These are phyloP conservation scores for Crotalus horridus DNA, from an alignment of 2,113 vertebrate genomes.

Conservation along the genomic window DNA sequence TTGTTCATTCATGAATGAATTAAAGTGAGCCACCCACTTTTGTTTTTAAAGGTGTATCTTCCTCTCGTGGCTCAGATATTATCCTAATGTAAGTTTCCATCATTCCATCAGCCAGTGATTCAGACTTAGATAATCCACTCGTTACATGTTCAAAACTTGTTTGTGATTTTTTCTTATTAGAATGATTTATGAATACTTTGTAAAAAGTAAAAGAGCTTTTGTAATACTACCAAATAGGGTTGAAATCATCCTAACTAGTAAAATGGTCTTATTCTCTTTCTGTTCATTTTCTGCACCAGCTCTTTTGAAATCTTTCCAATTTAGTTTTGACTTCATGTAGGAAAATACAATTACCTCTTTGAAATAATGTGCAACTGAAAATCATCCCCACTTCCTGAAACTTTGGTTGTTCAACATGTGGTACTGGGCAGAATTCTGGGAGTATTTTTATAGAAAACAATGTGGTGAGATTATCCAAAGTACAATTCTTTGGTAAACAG, in stretches of 20 bases:
- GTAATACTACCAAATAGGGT: neutral
- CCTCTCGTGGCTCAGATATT: neutral
- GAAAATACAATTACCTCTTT: neutral
- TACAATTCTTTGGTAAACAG: neutral
- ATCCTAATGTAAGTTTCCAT: neutral
- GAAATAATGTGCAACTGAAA: neutral
- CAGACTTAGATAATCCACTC: neutral
- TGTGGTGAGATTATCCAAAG: neutral
- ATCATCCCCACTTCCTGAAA: neutral
- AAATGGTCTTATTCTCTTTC: neutral
- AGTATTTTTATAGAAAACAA: neutral
- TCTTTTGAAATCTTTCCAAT: neutral
- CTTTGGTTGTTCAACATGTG: neutral
- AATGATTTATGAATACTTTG: neutral
- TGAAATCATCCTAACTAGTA: neutral
- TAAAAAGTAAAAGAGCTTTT: neutral
- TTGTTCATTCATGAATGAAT: neutral
- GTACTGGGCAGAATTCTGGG: neutral
- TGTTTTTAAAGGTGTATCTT: neutral
- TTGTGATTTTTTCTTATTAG: neutral
- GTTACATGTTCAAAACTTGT: neutral
- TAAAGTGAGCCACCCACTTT: neutral
- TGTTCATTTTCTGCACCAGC: neutral
- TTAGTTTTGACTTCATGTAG: neutral
- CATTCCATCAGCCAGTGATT: neutral